Percentiles rank a stretch among this genome's conserved stretches.
Evolutionary conservation across 2,113 vertebrate genomes (phyloP).

Genomic region (Pomatostomus ruficeps): DNA sequence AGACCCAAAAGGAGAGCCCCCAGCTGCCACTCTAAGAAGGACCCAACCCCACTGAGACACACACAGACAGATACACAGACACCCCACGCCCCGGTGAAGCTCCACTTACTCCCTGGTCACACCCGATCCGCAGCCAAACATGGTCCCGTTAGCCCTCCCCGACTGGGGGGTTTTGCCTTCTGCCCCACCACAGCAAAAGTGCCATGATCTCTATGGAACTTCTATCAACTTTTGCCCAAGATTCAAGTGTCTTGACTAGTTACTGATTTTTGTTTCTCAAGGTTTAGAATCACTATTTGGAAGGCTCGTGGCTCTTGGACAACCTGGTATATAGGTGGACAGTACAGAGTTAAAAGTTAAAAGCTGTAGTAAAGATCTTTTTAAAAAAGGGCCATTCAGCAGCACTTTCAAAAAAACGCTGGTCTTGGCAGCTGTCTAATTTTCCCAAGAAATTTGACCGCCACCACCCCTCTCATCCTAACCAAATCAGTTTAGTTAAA

Average conservation of each 20-base stretch:
- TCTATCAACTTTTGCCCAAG: not conserved
- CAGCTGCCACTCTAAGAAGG: not conserved
- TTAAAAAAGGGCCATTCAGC: not conserved
- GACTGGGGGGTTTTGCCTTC: too few species aligned
- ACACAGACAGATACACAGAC: not conserved
- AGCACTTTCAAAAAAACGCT: not conserved
- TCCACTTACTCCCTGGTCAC: not conserved
- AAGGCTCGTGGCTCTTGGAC: not conserved
- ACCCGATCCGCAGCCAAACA: not conserved
- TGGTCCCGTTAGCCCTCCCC: not conserved
- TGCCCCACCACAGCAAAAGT: not conserved
- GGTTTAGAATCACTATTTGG: not conserved
- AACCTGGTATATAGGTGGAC: not conserved
- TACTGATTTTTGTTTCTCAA: not conserved
- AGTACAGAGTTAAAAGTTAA: not conserved
- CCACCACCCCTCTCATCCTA: not conserved
- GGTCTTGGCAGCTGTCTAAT: not conserved
- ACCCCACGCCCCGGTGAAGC: rapidly evolving
- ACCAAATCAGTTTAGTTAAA: not conserved
- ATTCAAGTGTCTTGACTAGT: not conserved
- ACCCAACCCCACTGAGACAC: not conserved
- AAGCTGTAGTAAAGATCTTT: not conserved
- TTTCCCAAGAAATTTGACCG: not conserved
- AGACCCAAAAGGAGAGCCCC: not conserved
- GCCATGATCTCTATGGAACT: not conserved